These are phyloP conservation scores for Nothura maculosa DNA, from an alignment of 2,797 vertebrate species.

Conservation along the genomic window DNA sequence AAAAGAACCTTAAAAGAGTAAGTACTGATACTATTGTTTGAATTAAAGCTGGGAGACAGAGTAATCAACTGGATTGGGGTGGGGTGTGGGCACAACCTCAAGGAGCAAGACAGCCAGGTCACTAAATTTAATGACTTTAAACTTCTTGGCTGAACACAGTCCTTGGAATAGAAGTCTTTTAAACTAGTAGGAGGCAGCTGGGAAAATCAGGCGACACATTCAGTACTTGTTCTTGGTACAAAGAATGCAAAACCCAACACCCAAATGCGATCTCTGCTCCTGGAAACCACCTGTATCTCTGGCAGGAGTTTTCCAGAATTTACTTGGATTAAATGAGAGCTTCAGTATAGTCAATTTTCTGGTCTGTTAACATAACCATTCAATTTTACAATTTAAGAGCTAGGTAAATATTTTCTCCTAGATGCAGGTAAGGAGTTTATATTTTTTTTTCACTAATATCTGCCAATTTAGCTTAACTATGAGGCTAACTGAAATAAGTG, in stretches of 20 bases:
- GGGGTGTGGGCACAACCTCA: background rate
- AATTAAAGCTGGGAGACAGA: background rate
- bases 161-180: background rate
- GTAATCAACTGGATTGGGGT: background rate
- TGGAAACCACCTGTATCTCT: background rate
- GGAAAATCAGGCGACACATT: background rate
- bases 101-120: background rate
- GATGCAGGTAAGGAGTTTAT: accelerated
- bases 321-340: accelerated
- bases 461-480: background rate
- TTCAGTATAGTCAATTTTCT: background rate
- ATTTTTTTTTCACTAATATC: background rate
- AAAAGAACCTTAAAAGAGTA: background rate
- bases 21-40: background rate
- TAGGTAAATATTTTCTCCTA: background rate
- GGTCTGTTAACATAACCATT: background rate
- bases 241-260: background rate
- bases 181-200: background rate
- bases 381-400: background rate
- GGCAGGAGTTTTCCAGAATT: background rate
- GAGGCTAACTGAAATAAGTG: background rate
- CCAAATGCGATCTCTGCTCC: background rate
- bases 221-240: background rate
- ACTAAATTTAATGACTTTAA: accelerated
- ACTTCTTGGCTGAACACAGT: background rate